Evolutionary conservation across 2,888 invertebrate genomes (phyloP).

Genomic region (Leptopilina syphax): DNA sequence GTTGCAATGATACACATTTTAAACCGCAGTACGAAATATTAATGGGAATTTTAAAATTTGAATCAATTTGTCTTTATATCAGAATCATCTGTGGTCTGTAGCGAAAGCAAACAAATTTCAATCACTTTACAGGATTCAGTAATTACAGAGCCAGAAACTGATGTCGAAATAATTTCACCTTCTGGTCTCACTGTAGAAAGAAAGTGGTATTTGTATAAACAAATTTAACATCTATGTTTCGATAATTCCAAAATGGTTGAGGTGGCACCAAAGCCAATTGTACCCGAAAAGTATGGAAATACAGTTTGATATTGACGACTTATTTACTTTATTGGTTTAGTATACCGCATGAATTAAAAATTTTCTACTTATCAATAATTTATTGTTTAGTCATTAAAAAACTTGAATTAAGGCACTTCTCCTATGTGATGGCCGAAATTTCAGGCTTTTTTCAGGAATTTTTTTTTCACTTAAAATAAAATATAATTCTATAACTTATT

Average conservation of each 20-base stretch:
- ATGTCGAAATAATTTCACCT: not conserved
- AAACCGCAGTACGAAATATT: not conserved
- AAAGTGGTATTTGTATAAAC: conserved; percentile 20
- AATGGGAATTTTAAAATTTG: not conserved
- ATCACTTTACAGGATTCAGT: not conserved
- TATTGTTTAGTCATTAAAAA: no score
- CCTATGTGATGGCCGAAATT: no score
- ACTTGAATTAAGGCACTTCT: no score
- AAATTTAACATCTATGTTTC: not conserved
- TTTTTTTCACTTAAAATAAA: no score
- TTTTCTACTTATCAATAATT: no score
- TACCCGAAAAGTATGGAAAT: not conserved
- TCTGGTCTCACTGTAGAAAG: not conserved
- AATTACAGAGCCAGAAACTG: not conserved
- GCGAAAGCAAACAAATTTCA: not conserved
- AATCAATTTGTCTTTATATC: not conserved
- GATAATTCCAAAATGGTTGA: conserved; percentile 3
- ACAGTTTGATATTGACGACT: no score
- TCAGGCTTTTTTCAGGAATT: no score
- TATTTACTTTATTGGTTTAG: no score
- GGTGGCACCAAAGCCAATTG: not conserved
- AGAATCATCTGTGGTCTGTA: not conserved
- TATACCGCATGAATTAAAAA: no score
- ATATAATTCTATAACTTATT: no score
- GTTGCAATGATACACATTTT: no score